A percentile compares a stretch with the other conserved stretches of the same genome.
These are phyloP conservation scores for Sterrhoptilus dennistouni DNA, from an alignment of 2,113 vertebrate species.

Conservation along the genomic window DNA sequence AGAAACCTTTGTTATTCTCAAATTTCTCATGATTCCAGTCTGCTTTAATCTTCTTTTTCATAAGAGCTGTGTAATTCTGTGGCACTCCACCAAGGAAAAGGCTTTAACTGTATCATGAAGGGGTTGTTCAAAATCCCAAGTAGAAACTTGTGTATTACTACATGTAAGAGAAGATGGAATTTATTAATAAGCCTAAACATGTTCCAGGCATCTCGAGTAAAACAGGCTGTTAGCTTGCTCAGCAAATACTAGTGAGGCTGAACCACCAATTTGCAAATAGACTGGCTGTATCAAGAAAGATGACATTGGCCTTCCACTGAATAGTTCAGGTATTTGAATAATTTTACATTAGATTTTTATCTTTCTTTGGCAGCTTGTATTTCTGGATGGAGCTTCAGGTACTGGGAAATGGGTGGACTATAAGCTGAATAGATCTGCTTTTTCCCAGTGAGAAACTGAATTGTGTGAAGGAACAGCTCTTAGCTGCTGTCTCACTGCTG, in stretches of 20 bases:
- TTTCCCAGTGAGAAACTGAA: neutral
- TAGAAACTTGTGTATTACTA: neutral
- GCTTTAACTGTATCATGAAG: neutral
- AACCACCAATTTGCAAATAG: neutral
- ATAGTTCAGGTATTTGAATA: neutral
- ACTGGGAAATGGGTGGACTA: neutral
- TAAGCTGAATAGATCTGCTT: neutral
- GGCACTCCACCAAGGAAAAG: neutral
- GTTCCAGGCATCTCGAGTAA: neutral
- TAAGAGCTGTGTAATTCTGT: neutral
- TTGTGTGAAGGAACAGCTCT: neutral
- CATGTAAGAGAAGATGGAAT: neutral
- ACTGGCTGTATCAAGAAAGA: neutral
- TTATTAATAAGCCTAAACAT: constrained; percentile 1
- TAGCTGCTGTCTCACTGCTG: neutral
- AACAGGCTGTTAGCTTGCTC: neutral
- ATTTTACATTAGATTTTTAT: neutral
- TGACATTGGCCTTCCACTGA: neutral
- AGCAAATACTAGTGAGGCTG: neutral
- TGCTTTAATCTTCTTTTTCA: neutral
- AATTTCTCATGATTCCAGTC: neutral
- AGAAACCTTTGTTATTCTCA: neutral
- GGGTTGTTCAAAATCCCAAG: neutral
- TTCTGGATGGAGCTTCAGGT: neutral
- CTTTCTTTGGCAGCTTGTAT: neutral